Conservation (phyloP, 1,140 invertebrate genomes). For the Drosophila tristis region DNA sequence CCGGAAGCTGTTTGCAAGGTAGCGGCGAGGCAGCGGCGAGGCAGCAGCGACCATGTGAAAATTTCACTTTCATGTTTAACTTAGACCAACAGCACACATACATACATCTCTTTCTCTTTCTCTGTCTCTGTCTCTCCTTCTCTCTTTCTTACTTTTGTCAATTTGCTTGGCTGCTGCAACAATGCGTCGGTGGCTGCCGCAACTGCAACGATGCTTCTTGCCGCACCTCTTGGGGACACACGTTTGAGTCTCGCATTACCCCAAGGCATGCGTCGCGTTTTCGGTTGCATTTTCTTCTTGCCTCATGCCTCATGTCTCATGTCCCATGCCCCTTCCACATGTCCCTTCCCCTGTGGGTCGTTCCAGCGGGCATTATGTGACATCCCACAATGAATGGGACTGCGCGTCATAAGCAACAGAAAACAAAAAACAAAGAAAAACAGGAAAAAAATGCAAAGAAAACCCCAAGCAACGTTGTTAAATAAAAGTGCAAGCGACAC, state of each 20-base stretch:
- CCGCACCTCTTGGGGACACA: conserved; percentile 40
- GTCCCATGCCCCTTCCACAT: not conserved
- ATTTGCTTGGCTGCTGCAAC: conserved; percentile 53
- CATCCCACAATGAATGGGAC: conserved; percentile 18
- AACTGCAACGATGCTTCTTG: conserved; percentile 16
- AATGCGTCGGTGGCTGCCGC: conserved; percentile 49
- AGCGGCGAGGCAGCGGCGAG: conserved; percentile 20
- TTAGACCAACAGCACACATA: conserved; percentile 42
- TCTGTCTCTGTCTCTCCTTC: not conserved
- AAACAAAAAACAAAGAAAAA: conserved; percentile 12
- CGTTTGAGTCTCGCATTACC: conserved; percentile 43
- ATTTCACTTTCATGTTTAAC: conserved; percentile 74
- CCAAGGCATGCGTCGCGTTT: conserved; percentile 48
- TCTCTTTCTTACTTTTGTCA: conserved; percentile 38
- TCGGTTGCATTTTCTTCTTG: conserved; percentile 37
- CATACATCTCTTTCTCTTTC: conserved; percentile 19
- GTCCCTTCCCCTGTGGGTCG: conserved; percentile 1
- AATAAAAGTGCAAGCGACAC: conserved; percentile 52
- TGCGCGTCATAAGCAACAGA: conserved; percentile 38
- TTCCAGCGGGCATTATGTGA: conserved; percentile 50
- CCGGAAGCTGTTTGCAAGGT: conserved; percentile 33
- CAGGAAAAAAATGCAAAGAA: conserved; percentile 33
- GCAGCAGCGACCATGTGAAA: conserved; percentile 48
- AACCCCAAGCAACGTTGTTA: conserved; percentile 42
- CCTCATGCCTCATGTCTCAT: conserved; percentile 1